Conservation (phyloP, 2,113 vertebrate species). For the Cygnus atratus region DNA sequence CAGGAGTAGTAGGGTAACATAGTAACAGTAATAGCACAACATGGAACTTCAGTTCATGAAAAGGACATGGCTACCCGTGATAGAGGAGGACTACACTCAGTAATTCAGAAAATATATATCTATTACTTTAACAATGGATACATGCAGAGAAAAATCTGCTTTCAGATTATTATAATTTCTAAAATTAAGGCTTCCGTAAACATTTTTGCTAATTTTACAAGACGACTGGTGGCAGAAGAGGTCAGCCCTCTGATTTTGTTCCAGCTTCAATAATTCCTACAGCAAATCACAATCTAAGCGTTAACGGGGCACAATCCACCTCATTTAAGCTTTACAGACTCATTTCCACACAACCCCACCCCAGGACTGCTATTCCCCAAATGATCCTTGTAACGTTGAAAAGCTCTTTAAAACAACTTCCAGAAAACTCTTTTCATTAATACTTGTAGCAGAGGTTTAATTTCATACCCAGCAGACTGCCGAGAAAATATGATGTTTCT, state of each 20-base stretch:
- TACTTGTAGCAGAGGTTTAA: not conserved
- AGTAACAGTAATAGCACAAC: not conserved
- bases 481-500: not conserved
- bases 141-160: not conserved
- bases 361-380: not conserved
- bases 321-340: conserved; percentile 19
- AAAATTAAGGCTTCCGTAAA: not conserved
- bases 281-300: conserved; percentile 10
- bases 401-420: conserved; percentile 15
- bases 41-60: not conserved
- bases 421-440: not conserved
- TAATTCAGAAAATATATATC: not conserved
- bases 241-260: not conserved
- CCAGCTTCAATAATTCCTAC: not conserved
- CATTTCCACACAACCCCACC: not conserved
- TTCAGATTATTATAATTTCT: not conserved
- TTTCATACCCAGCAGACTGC: not conserved
- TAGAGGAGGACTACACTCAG: not conserved
- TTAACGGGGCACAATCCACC: not conserved
- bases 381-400: not conserved
- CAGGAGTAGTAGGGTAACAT: not conserved
- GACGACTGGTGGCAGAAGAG: not conserved
- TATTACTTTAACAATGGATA: not conserved
- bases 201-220: not conserved
- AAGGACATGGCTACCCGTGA: not conserved